These are phyloP conservation scores for Chesias legatella DNA, from an alignment of 2,888 invertebrate genomes.

Conservation along the genomic window DNA sequence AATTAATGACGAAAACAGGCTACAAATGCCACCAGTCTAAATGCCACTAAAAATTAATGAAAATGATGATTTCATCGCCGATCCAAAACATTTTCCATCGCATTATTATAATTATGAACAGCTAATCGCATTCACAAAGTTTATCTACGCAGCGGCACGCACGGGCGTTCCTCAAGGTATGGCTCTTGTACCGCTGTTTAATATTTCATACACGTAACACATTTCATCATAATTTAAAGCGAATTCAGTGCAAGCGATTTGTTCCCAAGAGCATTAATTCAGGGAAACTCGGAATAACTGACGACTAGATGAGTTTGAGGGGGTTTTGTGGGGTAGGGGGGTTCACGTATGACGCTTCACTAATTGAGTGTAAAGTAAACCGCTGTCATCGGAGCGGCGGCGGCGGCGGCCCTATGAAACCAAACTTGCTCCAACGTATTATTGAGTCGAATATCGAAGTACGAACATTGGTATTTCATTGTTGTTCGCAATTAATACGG, in stretches of 20 bases:
- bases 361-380: conserved; percentile 64
- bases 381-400: conserved; percentile 50
- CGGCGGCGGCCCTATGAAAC: conserved; percentile 49
- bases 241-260: conserved; percentile 34
- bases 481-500: conserved; percentile 28
- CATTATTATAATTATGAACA: conserved; percentile 19
- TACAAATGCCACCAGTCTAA: no score
- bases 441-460: conserved; percentile 35
- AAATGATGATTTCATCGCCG: no score
- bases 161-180: conserved; percentile 33
- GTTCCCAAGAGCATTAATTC: conserved; percentile 33
- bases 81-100: conserved; percentile 10
- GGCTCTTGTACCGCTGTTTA: conserved; percentile 33
- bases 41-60: conserved; percentile 21
- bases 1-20: no score
- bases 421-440: conserved; percentile 45
- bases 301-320: conserved; percentile 29
- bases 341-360: conserved; percentile 49
- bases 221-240: conserved; percentile 34
- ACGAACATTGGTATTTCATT: conserved; percentile 25
- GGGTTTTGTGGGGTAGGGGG: conserved; percentile 14
- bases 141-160: conserved; percentile 28
- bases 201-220: conserved; percentile 36
- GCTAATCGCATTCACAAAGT: conserved; percentile 37
- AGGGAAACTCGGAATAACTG: conserved; percentile 32